Percentiles rank a stretch among this genome's conserved stretches.
These are phyloP conservation scores for Bambusicola thoracicus DNA, from an alignment of 2,113 vertebrate species.

Conservation along the genomic window DNA sequence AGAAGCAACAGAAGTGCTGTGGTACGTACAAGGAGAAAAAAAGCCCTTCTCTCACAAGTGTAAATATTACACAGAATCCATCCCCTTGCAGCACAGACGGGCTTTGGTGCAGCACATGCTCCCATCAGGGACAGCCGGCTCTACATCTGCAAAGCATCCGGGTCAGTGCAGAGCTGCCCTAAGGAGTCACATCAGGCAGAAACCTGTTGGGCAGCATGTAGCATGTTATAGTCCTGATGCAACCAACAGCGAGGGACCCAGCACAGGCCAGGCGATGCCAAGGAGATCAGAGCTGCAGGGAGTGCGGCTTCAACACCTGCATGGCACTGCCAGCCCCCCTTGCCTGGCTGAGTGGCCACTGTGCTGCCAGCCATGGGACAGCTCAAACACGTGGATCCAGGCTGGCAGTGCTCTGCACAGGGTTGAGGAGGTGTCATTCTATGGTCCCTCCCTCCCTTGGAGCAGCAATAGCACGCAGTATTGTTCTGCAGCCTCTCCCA, in stretches of 20 bases:
- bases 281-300: not conserved
- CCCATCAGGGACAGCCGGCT: slow-evolving; percentile 15
- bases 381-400: fast-evolving
- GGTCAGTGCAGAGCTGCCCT: not conserved
- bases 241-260: not conserved
- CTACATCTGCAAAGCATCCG: slow-evolving; percentile 24
- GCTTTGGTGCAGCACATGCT: slow-evolving; percentile 58
- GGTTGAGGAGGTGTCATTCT: not conserved
- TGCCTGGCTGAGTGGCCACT: not conserved
- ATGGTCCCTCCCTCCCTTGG: not conserved
- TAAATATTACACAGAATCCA: slow-evolving; percentile 64
- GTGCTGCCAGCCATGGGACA: not conserved
- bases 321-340: not conserved
- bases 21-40: slow-evolving; percentile 39
- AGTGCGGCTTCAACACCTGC: not conserved
- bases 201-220: not conserved
- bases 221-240: not conserved
- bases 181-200: not conserved
- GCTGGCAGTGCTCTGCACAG: fast-evolving
- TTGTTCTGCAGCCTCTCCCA: not conserved
- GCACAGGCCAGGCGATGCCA: not conserved
- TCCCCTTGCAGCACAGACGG: not conserved
- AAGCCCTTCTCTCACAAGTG: slow-evolving; percentile 45
- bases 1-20: slow-evolving; percentile 60
- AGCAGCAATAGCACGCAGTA: not conserved